A percentile compares a stretch with the other conserved stretches of the same genome.
These are phyloP conservation scores for Heptranchias perlo DNA, from an alignment of 2,113 vertebrate genomes.

Conservation along the genomic window DNA sequence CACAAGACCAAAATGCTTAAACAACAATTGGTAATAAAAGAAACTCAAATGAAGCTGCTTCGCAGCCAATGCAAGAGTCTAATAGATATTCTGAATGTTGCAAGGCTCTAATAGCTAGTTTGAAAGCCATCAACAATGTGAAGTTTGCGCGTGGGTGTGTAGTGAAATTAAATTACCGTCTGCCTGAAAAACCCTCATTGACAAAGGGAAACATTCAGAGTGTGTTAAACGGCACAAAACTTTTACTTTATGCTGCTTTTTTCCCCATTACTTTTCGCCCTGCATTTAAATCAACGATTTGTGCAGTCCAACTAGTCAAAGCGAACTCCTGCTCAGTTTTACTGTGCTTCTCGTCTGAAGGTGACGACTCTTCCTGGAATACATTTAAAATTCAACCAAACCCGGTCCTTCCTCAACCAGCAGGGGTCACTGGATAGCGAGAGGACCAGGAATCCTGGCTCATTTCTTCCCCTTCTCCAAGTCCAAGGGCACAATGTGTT, in stretches of 20 bases:
- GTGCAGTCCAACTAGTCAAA: background rate
- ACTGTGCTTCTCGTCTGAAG: too few species aligned
- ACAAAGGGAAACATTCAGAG: background rate
- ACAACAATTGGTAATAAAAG: background rate
- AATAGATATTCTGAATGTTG: background rate
- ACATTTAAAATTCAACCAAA: background rate
- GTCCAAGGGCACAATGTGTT: too few species aligned
- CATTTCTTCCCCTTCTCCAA: too few species aligned
- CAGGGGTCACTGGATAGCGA: too few species aligned
- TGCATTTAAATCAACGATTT: background rate
- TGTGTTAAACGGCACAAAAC: background rate
- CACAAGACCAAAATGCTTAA: background rate
- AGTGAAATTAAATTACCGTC: background rate
- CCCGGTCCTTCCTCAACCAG: background rate
- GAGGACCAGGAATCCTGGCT: too few species aligned
- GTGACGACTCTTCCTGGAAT: background rate
- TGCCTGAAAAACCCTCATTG: background rate
- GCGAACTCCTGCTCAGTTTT: background rate
- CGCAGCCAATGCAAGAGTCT: background rate
- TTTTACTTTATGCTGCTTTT: background rate
- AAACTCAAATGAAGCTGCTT: background rate
- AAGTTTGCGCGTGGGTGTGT: background rate
- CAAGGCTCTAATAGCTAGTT: background rate
- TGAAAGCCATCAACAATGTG: background rate
- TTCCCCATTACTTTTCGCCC: background rate